Evolutionary conservation across 2,113 vertebrate species (phyloP).

Genomic region (Macaca mulatta): DNA sequence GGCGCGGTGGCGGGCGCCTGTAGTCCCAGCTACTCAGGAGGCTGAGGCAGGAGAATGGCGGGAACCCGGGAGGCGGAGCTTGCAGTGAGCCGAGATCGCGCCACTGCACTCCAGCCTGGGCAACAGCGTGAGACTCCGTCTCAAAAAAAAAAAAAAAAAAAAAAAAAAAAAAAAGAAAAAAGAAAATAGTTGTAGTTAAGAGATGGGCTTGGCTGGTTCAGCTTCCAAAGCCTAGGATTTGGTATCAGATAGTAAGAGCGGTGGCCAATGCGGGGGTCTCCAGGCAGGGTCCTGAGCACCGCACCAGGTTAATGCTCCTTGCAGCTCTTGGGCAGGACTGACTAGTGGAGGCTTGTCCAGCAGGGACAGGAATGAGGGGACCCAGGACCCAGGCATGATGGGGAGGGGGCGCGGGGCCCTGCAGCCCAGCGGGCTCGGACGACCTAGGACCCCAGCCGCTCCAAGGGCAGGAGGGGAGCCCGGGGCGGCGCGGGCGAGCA

Average conservation of each 20-base stretch:
- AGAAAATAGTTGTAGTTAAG: not conserved
- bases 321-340: not conserved
- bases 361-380: not conserved
- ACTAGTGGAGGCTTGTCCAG: too few species aligned
- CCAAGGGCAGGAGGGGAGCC: not conserved
- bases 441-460: not conserved
- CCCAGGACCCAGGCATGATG: not conserved
- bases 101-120: too few species aligned
- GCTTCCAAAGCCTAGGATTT: not conserved
- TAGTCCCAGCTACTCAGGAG: too few species aligned
- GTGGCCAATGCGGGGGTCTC: not conserved
- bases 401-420: not conserved
- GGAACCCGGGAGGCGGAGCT: too few species aligned
- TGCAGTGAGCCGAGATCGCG: too few species aligned
- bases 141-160: too few species aligned
- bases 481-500: not conserved
- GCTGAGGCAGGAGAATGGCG: too few species aligned
- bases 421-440: not conserved
- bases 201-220: not conserved
- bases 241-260: not conserved
- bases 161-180: too few species aligned
- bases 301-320: not conserved
- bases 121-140: too few species aligned
- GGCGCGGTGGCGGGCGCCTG: too few species aligned
- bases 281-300: not conserved